Evolutionary conservation across 2,888 invertebrate genomes (phyloP), one percentile per base, ranked within the genome.

Genomic region (Eumerus sabulonum): DNA sequence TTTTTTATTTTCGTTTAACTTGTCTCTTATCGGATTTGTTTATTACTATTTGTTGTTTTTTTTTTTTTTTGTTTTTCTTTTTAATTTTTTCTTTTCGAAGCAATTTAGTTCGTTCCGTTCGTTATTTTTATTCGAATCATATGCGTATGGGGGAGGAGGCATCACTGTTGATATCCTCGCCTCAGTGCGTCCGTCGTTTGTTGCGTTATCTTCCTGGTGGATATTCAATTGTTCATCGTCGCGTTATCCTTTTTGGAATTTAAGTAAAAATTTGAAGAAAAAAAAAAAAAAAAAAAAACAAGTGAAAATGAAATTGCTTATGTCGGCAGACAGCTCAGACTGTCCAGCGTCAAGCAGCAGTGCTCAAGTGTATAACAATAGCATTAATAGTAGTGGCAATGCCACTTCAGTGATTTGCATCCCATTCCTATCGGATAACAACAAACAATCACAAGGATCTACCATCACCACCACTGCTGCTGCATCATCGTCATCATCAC

Each of bases 281-380:
- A 27, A 27, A 4, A 27, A 27, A 7, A 7, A 27, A 27, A 27
- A 27, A 27, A 7, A 2, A 27, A 47, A 67, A 64, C 50, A 54
- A 38, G 50, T 54, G 19, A 79, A 59, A 50, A 72, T 84, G 84
- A 88, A 87, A 86, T 89, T 89, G 88, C 85, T 89, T 59, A 89
- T 89, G 88, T 88, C 89, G 82, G 89, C 89, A 67, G 89, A 89
- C 85, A 89, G 89, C 84, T 89, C 89, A 53, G 87, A 87, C 84
- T 87, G 87, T 84, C 86, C 85, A 83, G 67, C 77, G 73, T 84
- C 86, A 72, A 85, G 85, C 72, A 86, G 86, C 81, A 85, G 85
- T 84, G 82, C 72, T 64, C 79, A 71, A 48, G 63, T 70, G 63
- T 67, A 76, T 63, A 59, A 77, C 67, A 63, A 66, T 76, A 66